Evolutionary conservation across 1,140 invertebrate species (phyloP).

Genomic region (Andricus grossulariae): DNA sequence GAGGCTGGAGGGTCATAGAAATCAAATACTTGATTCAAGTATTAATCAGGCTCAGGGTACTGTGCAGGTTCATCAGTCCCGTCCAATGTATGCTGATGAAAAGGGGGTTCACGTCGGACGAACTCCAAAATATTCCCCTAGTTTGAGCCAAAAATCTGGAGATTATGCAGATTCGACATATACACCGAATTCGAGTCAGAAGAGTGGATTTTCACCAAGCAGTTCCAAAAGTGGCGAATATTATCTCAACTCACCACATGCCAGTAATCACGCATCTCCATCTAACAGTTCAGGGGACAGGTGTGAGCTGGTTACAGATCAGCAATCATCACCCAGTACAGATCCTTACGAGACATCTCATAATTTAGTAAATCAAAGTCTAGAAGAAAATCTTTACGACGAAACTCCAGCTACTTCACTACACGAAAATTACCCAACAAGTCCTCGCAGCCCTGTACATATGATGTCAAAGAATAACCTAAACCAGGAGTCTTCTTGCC

Average conservation of each 20-base stretch:
- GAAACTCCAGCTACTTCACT: slow-evolving; percentile 49
- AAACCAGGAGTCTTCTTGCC: slow-evolving; percentile 35
- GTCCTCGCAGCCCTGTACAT: too few species aligned
- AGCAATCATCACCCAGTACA: slow-evolving; percentile 35
- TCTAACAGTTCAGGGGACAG: slow-evolving; percentile 46
- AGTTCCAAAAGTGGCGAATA: slow-evolving; percentile 73
- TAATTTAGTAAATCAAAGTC: slow-evolving; percentile 48
- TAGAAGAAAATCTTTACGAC: slow-evolving; percentile 63
- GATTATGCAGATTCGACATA: slow-evolving; percentile 71
- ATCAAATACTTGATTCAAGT: slow-evolving; percentile 49
- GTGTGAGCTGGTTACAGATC: slow-evolving; percentile 48
- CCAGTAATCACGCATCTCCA: slow-evolving; percentile 58
- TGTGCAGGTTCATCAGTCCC: slow-evolving; percentile 59
- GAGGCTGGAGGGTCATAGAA: slow-evolving; percentile 44
- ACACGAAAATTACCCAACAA: too few species aligned
- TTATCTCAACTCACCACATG: slow-evolving; percentile 66
- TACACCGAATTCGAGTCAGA: slow-evolving; percentile 71
- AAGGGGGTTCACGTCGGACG: slow-evolving; percentile 46
- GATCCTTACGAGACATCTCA: slow-evolving; percentile 50
- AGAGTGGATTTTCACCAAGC: slow-evolving; percentile 70
- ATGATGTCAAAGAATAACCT: too few species aligned
- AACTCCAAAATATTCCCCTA: slow-evolving; percentile 65
- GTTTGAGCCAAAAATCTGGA: slow-evolving; percentile 69
- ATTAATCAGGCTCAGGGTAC: slow-evolving; percentile 58
- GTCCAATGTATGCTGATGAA: slow-evolving; percentile 47